Base-by-base conservation (phyloP, 2,888 invertebrate species). In the Pyrrhosoma nymphula region DNA sequence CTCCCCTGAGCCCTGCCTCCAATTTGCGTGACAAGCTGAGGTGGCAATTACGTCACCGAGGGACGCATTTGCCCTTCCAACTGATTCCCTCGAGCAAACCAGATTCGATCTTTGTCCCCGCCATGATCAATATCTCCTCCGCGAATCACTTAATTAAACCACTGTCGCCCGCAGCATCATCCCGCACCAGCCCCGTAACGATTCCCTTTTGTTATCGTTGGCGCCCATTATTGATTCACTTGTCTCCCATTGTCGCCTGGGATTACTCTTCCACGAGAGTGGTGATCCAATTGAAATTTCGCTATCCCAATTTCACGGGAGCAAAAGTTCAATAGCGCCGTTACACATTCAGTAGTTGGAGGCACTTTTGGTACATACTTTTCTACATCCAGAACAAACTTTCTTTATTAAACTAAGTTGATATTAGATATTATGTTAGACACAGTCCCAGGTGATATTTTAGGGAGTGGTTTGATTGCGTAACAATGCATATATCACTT, bases 151-250 rank as follows among this genome's bases (percentile, higher is more conserved):
- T 82, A 82, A 82, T 82, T 82, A 82, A 82, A 82, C 82, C 82
- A 82, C 82, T 82, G 82, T 82, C 82, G 82, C 69, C 69, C 69
- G n/a, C 69, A 69, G 69, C 69, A 69, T 69, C 69, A 69, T 69
- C 82, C 82, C 16, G 35, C 35, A 35, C 35, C 82, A 14, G 3
- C 35, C 18, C 82, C 35, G 82, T 35, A 82, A 82, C 16, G 30
- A 82, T 82, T 82, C 82, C 82, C 35, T 60, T 82, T 82, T 82
- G 82, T 82, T 82, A 82, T 82, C 82, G 82, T 35, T 82, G 82
- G 82, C 82, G 82, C 82, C 82, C 82, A 82, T 82, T 82, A 82
- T 82, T 82, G 82, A 82, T 82, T 82, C 82, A 82, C 82, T 82
- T 82, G 82, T 82, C 82, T 26, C 26, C 82, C 35, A 82, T 82